Conservation (phyloP, 2,888 invertebrate species). For the Hoplodrina ambigua region DNA sequence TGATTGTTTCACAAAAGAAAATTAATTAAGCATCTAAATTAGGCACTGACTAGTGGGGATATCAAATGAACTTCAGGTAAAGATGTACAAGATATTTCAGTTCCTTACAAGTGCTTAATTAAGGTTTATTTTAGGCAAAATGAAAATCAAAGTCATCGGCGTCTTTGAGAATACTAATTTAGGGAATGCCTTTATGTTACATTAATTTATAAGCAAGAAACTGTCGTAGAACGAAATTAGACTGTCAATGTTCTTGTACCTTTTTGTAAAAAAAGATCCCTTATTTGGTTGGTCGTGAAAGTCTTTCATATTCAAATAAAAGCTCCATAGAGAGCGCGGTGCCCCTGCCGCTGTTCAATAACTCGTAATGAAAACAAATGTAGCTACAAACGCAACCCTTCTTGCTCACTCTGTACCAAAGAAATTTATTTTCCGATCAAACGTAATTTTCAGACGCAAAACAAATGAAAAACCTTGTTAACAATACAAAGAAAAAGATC, state of each 20-base stretch:
- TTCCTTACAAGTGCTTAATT: conserved; percentile 26
- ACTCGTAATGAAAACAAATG: conserved; percentile 85
- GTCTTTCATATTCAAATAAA: conserved; percentile 78
- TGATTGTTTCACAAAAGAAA: conserved; percentile 9
- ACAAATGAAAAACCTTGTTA: conserved; percentile 62
- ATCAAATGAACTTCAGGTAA: conserved; percentile 32
- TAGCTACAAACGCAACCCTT: conserved; percentile 79
- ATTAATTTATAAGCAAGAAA: conserved; percentile 30
- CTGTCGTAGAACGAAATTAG: conserved; percentile 39
- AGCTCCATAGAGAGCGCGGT: conserved; percentile 72
- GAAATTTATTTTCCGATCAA: conserved; percentile 77
- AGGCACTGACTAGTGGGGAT: background rate
- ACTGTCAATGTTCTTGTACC: conserved; percentile 30
- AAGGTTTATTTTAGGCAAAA: conserved; percentile 34
- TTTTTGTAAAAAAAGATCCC: conserved; percentile 48
- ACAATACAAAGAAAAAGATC: conserved; percentile 58
- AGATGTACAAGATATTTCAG: conserved; percentile 21
- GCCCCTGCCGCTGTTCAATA: conserved; percentile 77
- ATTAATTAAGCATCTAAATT: background rate
- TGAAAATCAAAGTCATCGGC: conserved; percentile 35
- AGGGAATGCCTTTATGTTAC: conserved; percentile 10
- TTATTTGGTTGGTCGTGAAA: conserved; percentile 64
- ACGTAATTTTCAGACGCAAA: conserved; percentile 74
- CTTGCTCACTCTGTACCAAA: conserved; percentile 76
- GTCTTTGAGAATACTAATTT: conserved; percentile 47